Conservation (phyloP, 2,888 invertebrate species). For the Diabrotica balteata region DNA sequence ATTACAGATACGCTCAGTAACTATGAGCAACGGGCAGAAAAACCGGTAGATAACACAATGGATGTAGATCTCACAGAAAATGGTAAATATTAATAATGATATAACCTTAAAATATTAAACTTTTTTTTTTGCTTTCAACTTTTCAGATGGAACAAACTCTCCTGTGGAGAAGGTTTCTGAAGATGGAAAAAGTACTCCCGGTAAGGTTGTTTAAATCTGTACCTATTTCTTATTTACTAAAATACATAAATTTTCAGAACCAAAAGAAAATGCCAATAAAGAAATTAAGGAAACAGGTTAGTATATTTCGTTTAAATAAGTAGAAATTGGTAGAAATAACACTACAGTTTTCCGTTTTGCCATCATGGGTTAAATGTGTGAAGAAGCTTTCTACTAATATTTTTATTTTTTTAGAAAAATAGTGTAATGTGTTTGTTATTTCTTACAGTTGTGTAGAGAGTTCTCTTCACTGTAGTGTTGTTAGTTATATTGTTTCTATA, state of each 20-base stretch:
- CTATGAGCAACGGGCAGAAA: conserved; percentile 31
- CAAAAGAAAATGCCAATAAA: not conserved
- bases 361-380: too few species aligned
- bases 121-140: too few species aligned
- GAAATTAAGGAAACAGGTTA: conserved; percentile 6
- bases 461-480: too few species aligned
- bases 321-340: not conserved
- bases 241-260: conserved; percentile 4
- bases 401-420: too few species aligned
- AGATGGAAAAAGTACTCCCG: conserved; percentile 20
- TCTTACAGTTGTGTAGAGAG: too few species aligned
- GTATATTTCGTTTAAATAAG: not conserved
- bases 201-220: conserved; percentile 14
- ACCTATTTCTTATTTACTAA: not conserved
- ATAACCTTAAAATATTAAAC: conserved; percentile 17
- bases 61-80: conserved; percentile 18
- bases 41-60: conserved; percentile 25
- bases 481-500: too few species aligned
- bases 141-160: conserved; percentile 14
- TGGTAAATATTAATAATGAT: conserved; percentile 25
- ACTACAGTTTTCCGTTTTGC: too few species aligned
- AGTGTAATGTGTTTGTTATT: too few species aligned
- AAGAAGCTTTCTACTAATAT: too few species aligned
- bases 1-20: conserved; percentile 36
- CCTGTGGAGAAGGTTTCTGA: conserved; percentile 13